Conservation (phyloP, 1,140 invertebrate species). For the Metaphire vulgaris region DNA sequence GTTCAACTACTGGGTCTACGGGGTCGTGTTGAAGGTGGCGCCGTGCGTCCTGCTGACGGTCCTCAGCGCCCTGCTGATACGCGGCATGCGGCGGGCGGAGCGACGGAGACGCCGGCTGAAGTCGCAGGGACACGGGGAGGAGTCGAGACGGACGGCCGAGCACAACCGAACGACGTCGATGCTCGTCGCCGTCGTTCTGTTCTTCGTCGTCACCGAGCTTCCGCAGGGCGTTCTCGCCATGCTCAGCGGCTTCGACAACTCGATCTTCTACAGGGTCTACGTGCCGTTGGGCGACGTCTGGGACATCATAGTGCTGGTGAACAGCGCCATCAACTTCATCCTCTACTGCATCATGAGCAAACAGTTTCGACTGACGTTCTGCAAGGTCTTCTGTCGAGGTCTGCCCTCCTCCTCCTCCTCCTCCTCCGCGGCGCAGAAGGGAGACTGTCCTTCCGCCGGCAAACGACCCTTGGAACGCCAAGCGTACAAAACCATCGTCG, state of each 20-base stretch:
- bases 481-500: too few species aligned
- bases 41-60: too few species aligned
- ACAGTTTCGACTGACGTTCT: neutral
- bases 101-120: too few species aligned
- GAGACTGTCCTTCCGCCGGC: too few species aligned
- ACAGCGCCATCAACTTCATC: slow-evolving; percentile 6
- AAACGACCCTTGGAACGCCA: too few species aligned
- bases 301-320: slow-evolving; percentile 1
- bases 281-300: neutral
- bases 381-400: slow-evolving; percentile 3
- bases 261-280: slow-evolving; percentile 45
- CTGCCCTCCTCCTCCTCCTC: too few species aligned
- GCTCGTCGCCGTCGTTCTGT: slow-evolving; percentile 74
- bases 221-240: slow-evolving; percentile 57
- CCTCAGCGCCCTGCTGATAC: slow-evolving; percentile 67
- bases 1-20: slow-evolving; percentile 19
- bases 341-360: slow-evolving; percentile 11
- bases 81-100: slow-evolving; percentile 69
- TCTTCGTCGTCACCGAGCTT: slow-evolving; percentile 80
- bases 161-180: slow-evolving; percentile 84
- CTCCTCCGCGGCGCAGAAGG: too few species aligned
- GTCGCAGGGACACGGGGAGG: slow-evolving; percentile 39
- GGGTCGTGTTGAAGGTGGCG: slow-evolving; percentile 45
- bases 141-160: slow-evolving; percentile 36
- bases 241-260: slow-evolving; percentile 41